phyloP scores from a whole-genome alignment of 92 coral and sea anemone genomes.

The Bergia puertoricense region DNA sequence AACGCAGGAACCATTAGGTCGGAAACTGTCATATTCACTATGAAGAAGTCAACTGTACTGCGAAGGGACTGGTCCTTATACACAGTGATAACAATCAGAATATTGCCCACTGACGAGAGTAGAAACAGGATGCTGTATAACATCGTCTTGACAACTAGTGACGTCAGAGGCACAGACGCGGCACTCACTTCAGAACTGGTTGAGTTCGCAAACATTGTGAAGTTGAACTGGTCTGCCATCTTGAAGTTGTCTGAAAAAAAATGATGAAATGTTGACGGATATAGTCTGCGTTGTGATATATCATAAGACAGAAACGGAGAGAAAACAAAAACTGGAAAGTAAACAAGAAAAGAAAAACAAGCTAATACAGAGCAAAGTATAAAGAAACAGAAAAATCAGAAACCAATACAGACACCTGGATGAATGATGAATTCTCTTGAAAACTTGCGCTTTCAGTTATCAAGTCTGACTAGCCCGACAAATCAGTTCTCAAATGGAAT shows the following conservation, averaged over 20 bases:
- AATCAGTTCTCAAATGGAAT: no score
- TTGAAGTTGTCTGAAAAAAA: slow-evolving; percentile 8
- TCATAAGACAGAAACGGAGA: no score
- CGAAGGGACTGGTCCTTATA: slow-evolving; percentile 32
- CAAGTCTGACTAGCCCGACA: no score
- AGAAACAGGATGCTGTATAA: slow-evolving; percentile 11
- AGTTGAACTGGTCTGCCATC: slow-evolving; percentile 9
- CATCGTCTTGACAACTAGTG: slow-evolving; percentile 20
- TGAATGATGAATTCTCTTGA: no score
- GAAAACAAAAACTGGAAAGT: no score
- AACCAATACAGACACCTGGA: no score
- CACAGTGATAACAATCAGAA: slow-evolving; percentile 25
- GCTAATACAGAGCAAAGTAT: no score
- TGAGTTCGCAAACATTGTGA: neutral
- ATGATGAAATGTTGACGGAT: neutral
- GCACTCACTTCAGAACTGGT: neutral
- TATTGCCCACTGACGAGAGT: slow-evolving; percentile 27
- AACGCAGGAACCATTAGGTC: slow-evolving; percentile 30
- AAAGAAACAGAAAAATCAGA: no score
- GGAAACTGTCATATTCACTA: slow-evolving; percentile 32
- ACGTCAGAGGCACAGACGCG: neutral
- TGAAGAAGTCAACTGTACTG: slow-evolving; percentile 30
- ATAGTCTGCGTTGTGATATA: no score
- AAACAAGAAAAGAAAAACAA: no score
- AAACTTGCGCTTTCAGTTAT: no score